Percentiles rank a stretch among this genome's conserved stretches.
These are phyloP conservation scores for Anoplopoma fimbria DNA, from an alignment of 2,113 vertebrate species.

Conservation along the genomic window DNA sequence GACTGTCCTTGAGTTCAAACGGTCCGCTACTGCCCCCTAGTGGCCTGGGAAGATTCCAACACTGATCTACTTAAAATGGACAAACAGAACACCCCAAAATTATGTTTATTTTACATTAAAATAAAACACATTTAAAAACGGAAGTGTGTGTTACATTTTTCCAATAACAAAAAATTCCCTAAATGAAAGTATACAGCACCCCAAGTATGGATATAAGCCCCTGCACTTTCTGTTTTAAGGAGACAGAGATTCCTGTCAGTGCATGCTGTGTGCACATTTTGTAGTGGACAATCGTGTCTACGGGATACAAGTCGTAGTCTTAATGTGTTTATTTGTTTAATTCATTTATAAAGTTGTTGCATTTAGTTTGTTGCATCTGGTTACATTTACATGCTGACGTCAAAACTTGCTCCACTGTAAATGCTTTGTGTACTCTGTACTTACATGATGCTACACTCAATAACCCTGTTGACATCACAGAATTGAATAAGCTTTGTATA, in stretches of 20 bases:
- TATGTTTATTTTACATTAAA: not conserved
- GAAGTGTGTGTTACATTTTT: not conserved
- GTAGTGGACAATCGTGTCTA: not conserved
- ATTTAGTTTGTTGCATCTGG: not conserved
- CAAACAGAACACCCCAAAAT: not conserved
- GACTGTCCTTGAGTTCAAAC: not conserved
- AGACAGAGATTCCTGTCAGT: not conserved
- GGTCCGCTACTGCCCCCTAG: not conserved
- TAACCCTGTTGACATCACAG: not conserved
- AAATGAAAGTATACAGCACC: not conserved
- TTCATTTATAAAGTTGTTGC: not conserved
- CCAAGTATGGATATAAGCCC: not conserved
- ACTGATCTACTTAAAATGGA: not conserved
- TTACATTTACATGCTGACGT: not conserved
- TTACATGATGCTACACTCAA: not conserved
- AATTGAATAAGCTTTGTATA: not conserved
- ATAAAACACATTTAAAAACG: not conserved
- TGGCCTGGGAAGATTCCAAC: not conserved
- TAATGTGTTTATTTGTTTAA: not conserved
- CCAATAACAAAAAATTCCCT: not conserved
- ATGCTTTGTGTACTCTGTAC: not conserved
- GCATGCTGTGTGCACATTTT: not conserved
- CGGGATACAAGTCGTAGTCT: not conserved
- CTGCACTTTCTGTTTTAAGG: not conserved
- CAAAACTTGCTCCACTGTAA: not conserved